A percentile compares a stretch with the other conserved stretches of the same genome.
Conservation (phyloP, 2,888 invertebrate genomes). For the Lottia gigantea region DNA sequence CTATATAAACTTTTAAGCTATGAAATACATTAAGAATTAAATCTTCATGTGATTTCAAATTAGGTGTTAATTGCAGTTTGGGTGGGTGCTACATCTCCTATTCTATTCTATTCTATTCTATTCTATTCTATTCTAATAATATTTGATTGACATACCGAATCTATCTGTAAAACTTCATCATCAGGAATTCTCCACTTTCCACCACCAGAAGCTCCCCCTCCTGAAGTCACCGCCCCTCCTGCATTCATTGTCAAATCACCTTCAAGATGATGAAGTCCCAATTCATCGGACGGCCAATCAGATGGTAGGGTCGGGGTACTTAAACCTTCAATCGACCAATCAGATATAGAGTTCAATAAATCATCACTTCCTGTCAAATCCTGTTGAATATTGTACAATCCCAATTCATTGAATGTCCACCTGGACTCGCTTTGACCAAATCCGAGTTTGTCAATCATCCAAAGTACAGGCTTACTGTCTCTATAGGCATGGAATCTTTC, state of each 20-base stretch:
- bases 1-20: too few species aligned
- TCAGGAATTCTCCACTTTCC: slow-evolving; percentile 2
- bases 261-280: slow-evolving; percentile 7
- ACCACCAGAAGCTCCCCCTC: neutral
- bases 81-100: too few species aligned
- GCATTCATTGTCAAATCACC: slow-evolving; percentile 6
- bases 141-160: neutral
- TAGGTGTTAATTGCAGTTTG: too few species aligned
- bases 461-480: neutral
- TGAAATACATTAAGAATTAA: too few species aligned
- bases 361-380: neutral
- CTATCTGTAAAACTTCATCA: slow-evolving; percentile 7
- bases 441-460: slow-evolving; percentile 4
- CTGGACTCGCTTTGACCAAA: neutral
- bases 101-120: too few species aligned
- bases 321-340: neutral
- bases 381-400: neutral
- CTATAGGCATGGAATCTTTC: too few species aligned
- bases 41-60: too few species aligned
- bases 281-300: slow-evolving; percentile 7
- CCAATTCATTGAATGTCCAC: slow-evolving; percentile 10
- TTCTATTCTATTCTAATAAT: neutral
- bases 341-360: neutral
- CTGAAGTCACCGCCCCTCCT: neutral
- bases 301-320: neutral